A percentile compares a stretch with the other conserved stretches of the same genome.
These are phyloP conservation scores for Leptinotarsa haldemani DNA, from an alignment of 2,888 invertebrate species.

Conservation along the genomic window DNA sequence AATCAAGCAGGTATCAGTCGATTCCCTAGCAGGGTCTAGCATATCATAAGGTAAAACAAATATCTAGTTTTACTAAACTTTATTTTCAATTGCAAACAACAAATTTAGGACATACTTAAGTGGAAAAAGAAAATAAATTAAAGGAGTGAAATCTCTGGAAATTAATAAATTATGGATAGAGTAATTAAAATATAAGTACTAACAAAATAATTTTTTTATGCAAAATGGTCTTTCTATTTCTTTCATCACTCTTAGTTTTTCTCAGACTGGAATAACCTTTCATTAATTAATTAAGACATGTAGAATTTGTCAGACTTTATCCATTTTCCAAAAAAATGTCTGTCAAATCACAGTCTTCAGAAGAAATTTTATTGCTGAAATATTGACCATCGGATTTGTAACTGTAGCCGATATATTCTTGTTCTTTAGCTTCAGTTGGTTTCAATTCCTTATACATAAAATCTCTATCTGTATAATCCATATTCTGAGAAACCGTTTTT, in stretches of 20 bases:
- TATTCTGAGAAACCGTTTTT: conserved; percentile 45
- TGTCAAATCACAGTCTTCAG: conserved; percentile 54
- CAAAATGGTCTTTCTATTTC: neutral
- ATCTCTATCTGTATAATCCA: conserved; percentile 54
- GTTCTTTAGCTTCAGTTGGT: conserved; percentile 36
- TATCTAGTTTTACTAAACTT: too few species aligned
- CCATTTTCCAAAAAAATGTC: conserved; percentile 58
- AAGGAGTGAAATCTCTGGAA: too few species aligned
- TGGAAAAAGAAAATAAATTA: too few species aligned
- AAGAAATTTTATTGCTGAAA: conserved; percentile 55
- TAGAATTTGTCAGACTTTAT: conserved; percentile 32
- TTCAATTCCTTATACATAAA: conserved; percentile 53
- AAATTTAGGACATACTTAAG: too few species aligned
- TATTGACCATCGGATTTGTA: conserved; percentile 57
- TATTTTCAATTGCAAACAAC: too few species aligned
- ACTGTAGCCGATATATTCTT: conserved; percentile 43
- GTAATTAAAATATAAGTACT: too few species aligned
- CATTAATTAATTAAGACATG: neutral
- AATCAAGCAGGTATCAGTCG: too few species aligned
- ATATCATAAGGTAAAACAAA: too few species aligned
- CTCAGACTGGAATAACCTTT: neutral
- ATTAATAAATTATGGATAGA: too few species aligned
- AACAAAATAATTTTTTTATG: neutral
- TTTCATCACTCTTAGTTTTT: neutral
- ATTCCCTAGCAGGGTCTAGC: too few species aligned